These are phyloP conservation scores for Pachyrhynchus sulphureomaculatus DNA, from an alignment of 1,140 invertebrate genomes.

Conservation along the genomic window DNA sequence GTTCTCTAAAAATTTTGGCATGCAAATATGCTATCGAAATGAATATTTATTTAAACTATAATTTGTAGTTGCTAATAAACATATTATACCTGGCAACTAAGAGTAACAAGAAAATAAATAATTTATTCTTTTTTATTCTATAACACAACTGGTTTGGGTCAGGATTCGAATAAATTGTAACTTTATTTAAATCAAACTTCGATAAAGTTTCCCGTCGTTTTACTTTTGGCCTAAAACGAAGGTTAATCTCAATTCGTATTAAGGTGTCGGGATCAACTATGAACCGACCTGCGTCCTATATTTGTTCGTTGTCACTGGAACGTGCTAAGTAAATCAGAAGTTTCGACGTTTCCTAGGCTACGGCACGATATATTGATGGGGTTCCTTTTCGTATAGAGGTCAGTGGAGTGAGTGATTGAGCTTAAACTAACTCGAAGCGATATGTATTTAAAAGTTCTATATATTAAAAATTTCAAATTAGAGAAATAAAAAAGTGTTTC, in stretches of 20 bases:
- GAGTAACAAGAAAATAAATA: too few species aligned
- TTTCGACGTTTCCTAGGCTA: neutral
- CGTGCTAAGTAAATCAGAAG: conserved; percentile 13
- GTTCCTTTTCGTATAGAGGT: neutral
- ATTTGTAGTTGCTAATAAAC: too few species aligned
- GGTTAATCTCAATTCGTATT: conserved; percentile 9
- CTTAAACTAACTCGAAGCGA: too few species aligned
- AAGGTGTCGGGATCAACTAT: neutral
- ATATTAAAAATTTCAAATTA: too few species aligned
- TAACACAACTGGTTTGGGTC: neutral
- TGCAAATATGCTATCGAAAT: too few species aligned
- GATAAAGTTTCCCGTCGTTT: neutral
- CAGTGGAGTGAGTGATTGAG: neutral
- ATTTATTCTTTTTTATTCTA: too few species aligned
- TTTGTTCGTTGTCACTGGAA: neutral
- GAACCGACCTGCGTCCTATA: neutral
- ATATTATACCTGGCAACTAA: too few species aligned
- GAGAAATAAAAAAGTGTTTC: too few species aligned
- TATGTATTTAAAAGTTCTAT: too few species aligned
- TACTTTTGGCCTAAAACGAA: conserved; percentile 12
- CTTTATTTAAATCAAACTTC: conserved; percentile 2
- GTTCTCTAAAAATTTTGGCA: too few species aligned
- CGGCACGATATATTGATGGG: neutral
- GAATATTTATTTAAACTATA: too few species aligned
- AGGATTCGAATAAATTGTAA: neutral